phyloP scores from a whole-genome alignment of 2,797 vertebrate species.

The Megaceryle alcyon region DNA sequence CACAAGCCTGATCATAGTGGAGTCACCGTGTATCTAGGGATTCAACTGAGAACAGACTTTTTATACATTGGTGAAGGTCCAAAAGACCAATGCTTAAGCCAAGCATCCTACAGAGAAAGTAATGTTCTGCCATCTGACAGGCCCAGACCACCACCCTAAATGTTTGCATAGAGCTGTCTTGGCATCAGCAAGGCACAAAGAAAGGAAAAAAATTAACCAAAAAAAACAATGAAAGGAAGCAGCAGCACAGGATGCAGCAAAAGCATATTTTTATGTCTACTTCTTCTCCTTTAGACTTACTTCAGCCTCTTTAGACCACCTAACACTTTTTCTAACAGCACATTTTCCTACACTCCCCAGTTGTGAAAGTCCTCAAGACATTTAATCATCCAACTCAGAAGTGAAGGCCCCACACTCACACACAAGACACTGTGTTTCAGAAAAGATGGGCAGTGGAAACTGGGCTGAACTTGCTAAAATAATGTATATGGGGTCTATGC shows the following conservation, averaged over 20 bases:
- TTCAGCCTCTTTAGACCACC: not conserved
- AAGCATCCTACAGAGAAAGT: not conserved
- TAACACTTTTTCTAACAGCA: not conserved
- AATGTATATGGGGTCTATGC: accelerated
- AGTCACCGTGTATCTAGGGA: not conserved
- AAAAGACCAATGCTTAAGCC: not conserved
- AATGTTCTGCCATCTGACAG: constrained; percentile 1
- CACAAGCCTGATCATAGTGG: not conserved
- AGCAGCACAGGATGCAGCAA: not conserved
- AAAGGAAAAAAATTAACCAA: not conserved
- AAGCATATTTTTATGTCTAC: not conserved
- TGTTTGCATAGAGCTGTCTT: not conserved
- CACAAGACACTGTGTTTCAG: not conserved
- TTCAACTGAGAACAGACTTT: not conserved
- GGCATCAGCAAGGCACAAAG: not conserved
- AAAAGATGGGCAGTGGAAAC: not conserved
- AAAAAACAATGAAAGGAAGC: not conserved
- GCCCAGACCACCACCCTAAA: not conserved
- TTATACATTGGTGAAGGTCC: not conserved
- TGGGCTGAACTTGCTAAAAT: not conserved
- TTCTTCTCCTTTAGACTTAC: not conserved
- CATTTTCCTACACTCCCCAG: not conserved
- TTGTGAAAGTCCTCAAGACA: not conserved
- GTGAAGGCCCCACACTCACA: not conserved
- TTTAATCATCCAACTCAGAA: not conserved